Evolutionary conservation across 2,113 vertebrate species (phyloP).

Genomic region (Sakesphorus luctuosus): DNA sequence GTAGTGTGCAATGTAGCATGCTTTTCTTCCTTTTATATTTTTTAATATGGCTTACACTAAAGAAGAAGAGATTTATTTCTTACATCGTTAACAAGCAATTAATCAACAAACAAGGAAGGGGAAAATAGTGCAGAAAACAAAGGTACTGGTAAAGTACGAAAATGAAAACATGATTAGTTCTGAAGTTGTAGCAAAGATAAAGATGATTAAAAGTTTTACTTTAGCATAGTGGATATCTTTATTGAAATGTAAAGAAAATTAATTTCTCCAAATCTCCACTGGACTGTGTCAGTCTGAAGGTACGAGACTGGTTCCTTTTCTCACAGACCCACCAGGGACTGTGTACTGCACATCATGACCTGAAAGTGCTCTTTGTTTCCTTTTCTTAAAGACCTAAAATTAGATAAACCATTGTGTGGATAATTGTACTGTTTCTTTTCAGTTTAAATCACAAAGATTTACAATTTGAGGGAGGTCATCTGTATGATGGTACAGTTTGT

Average conservation of each 20-base stretch:
- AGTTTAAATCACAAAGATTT: not conserved
- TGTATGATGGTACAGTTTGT: rapidly evolving
- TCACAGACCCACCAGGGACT: not conserved
- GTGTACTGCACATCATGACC: rapidly evolving
- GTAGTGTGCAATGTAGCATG: not conserved
- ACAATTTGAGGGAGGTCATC: not conserved
- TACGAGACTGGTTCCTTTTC: not conserved
- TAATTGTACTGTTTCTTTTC: not conserved
- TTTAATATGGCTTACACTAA: not conserved
- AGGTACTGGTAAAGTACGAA: not conserved
- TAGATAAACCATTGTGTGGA: not conserved
- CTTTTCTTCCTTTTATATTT: not conserved
- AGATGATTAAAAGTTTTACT: not conserved
- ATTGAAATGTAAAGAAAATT: not conserved
- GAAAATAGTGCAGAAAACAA: not conserved
- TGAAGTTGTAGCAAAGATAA: not conserved
- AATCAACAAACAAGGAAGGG: not conserved
- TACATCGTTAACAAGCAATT: not conserved
- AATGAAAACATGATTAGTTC: not conserved
- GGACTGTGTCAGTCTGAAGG: not conserved
- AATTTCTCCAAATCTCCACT: not conserved
- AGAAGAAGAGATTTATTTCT: not conserved
- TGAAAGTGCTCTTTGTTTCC: not conserved
- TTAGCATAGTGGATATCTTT: not conserved
- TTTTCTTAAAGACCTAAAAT: not conserved